Base-by-base conservation (phyloP, 1,140 invertebrate genomes). In the Anthonomus grandis region DNA sequence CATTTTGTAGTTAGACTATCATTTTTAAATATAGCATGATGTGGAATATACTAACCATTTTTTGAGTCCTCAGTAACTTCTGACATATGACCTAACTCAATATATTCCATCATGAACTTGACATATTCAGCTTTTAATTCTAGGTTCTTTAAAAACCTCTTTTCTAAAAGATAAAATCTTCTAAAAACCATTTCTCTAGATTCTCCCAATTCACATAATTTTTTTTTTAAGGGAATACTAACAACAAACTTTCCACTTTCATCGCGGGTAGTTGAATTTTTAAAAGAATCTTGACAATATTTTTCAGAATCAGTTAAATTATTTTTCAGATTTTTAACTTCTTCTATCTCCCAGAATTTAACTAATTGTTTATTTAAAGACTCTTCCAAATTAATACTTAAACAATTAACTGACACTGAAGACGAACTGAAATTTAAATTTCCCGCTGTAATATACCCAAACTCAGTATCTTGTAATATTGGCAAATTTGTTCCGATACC, bases 21-120 rank as follows among this genome's bases (percentile, higher is more conserved):
- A 18, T 67, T 62, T n/a, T 66, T 65, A 5, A 75, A 22, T 0
- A 79, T 71, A 0, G 63, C 62, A 41, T 76, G 75, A 69, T 79
- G 77, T 2, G 76, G 74, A 4, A 78, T 8, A 38, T 51, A 51
- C n/a, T 39, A 51, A 10, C 15, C 45, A 6, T 9, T 18, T 17
- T 51, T 24, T 53, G 15, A 12, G 18, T n/a, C 27, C 38, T 52
- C 27, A 59, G 22, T 10, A 22, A 13, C n/a, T n/a, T n/a, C n/a
- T n/a, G n/a, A n/a, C n/a, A n/a, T n/a, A n/a, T n/a, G n/a, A n/a
- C n/a, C n/a, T n/a, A n/a, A n/a, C n/a, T n/a, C n/a, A n/a, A n/a
- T n/a, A n/a, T n/a, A n/a, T n/a, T n/a, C n/a, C n/a, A n/a, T n/a
- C n/a, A n/a, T n/a, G n/a, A n/a, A n/a, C n/a, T n/a, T n/a, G n/a